These are phyloP conservation scores for Rotaria magnacalcarata DNA, from an alignment of 2,888 invertebrate genomes.

Conservation along the genomic window DNA sequence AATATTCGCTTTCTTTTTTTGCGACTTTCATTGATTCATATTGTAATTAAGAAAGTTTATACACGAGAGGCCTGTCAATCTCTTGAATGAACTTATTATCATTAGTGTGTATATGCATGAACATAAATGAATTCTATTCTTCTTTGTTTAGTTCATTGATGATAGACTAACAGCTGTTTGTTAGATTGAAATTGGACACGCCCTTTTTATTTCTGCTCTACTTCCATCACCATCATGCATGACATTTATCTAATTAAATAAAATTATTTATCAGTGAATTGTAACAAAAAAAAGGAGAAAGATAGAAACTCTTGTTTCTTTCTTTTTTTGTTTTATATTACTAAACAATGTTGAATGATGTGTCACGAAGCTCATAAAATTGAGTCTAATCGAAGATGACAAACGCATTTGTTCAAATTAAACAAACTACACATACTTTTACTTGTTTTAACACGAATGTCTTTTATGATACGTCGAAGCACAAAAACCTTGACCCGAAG, in stretches of 20 bases:
- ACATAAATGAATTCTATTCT: background rate
- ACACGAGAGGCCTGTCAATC: background rate
- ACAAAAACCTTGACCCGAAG: background rate
- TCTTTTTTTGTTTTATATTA: too few species aligned
- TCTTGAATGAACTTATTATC: background rate
- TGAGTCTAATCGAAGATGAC: too few species aligned
- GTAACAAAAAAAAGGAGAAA: background rate
- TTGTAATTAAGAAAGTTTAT: background rate
- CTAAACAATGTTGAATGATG: too few species aligned
- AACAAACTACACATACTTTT: too few species aligned
- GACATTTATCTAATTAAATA: background rate
- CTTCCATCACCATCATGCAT: background rate
- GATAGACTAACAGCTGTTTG: background rate
- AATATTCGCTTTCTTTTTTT: too few species aligned
- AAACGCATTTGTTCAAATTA: too few species aligned
- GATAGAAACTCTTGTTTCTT: background rate
- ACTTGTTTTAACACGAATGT: background rate
- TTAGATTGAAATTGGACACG: background rate
- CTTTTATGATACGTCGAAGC: background rate
- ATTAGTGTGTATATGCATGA: background rate
- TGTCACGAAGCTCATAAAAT: too few species aligned
- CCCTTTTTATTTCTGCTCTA: background rate
- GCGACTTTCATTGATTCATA: too few species aligned
- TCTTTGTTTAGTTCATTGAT: background rate
- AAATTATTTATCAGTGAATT: too few species aligned